Conservation (phyloP, 2,113 vertebrate species). For the Burhinus bistriatus region DNA sequence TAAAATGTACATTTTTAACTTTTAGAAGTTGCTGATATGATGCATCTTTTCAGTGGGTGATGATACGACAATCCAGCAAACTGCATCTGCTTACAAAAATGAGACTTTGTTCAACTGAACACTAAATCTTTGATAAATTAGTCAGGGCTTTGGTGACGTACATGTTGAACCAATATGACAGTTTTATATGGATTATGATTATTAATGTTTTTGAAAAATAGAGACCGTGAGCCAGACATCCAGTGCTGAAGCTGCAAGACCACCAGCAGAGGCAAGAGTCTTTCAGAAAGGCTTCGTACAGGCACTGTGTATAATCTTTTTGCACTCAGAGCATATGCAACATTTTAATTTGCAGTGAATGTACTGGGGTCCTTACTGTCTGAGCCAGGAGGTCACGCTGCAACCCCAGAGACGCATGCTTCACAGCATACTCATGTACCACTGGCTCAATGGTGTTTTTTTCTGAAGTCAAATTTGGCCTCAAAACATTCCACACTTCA, state of each 20-base stretch:
- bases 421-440: slow-evolving; percentile 50
- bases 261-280: slow-evolving; percentile 65
- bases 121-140: slow-evolving; percentile 77
- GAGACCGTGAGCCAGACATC: slow-evolving; percentile 61
- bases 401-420: not conserved
- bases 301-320: slow-evolving; percentile 50
- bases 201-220: slow-evolving; percentile 74
- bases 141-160: slow-evolving; percentile 68
- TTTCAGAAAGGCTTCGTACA: slow-evolving; percentile 34
- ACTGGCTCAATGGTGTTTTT: slow-evolving; percentile 34
- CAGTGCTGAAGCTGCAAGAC: slow-evolving; percentile 54
- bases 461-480: slow-evolving; percentile 59
- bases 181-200: slow-evolving; percentile 76
- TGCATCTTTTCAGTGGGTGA: slow-evolving; percentile 47
- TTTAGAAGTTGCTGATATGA: slow-evolving; percentile 43
- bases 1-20: not conserved
- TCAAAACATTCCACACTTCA: slow-evolving; percentile 68
- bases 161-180: slow-evolving; percentile 76
- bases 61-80: slow-evolving; percentile 51
- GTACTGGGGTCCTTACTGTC: not conserved
- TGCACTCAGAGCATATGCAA: slow-evolving; percentile 56
- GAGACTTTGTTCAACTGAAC: slow-evolving; percentile 55
- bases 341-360: slow-evolving; percentile 61
- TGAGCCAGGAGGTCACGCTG: slow-evolving; percentile 21
- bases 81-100: slow-evolving; percentile 61